Base-by-base conservation (phyloP, 1,140 invertebrate genomes). In the Bombus affinis region DNA sequence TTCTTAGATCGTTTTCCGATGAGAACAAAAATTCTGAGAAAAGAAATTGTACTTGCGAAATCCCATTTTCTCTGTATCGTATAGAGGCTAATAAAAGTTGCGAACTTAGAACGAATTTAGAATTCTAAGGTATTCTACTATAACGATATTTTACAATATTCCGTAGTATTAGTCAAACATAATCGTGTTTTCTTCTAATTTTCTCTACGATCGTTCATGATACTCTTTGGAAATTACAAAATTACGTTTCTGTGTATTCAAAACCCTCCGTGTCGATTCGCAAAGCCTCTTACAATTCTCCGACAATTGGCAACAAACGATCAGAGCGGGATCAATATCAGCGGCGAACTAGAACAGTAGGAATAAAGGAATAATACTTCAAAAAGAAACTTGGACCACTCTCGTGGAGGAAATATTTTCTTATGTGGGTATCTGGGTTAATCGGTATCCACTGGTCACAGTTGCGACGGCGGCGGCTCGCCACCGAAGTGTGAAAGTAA, bases 401-500 rank as follows among this genome's bases (percentile, higher is more conserved):
- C 47, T 65, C 32, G 57, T 2, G 32, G 37, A 37, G 81, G 42
- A 66, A 68, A 65, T 13, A 57, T 85, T 84, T 84, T 85, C 83
- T 57, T 65, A 79, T 79, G 83, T 80, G 83, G 83, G 75, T 76
- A 86, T 86, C 80, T 83, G 39, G 81, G 85, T 86, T 83, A 86
- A 86, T 86, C 80, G 73, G 73, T 81, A 81, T 85, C 68, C 79
- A 75, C 62, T 74, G 71, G 65, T 37, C 53, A 68, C 68, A 44
- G 59, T 42, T 78, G 62, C 37, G 18, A 57, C n/a, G 75, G n/a
- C 35, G 18, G 75, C 37, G 68, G 59, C 53, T 80, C 83, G 76
- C 83, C 68, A 62, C 68, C 85, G 85, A 85, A 71, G 85, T 83
- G 81, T 83, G 81, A 86, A 86, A 83, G 81, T 86, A 78, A 86